These are phyloP conservation scores for Melanerpes formicivorus DNA, from an alignment of 2,113 vertebrate species.

Conservation along the genomic window DNA sequence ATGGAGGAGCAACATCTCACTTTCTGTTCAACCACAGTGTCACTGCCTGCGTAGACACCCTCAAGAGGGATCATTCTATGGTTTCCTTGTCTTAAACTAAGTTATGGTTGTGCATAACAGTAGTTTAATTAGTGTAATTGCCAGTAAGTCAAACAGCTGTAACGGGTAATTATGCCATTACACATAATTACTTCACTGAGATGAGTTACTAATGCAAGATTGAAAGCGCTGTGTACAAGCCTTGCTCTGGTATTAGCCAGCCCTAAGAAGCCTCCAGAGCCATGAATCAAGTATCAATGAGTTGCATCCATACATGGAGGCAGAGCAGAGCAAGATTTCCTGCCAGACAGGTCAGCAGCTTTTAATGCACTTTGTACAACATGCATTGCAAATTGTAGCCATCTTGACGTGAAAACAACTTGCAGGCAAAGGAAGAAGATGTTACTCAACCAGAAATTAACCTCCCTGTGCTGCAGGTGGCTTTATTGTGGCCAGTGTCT, in stretches of 20 bases:
- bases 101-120: not conserved
- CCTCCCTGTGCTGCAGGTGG: not conserved
- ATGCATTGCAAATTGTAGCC: not conserved
- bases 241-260: not conserved
- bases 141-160: constrained; percentile 45
- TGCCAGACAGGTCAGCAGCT: too few relatives aligned
- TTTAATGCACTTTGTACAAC: too few relatives aligned
- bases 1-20: not conserved
- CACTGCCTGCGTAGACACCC: not conserved
- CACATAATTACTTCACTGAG: constrained; percentile 29
- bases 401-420: not conserved
- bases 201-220: constrained; percentile 2
- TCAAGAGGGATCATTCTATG: not conserved
- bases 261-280: not conserved
- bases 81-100: constrained; percentile 40
- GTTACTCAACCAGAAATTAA: not conserved
- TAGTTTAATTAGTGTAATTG: constrained; percentile 22
- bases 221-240: not conserved
- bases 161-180: constrained; percentile 35
- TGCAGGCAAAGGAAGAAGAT: not conserved
- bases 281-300: not conserved
- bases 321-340: not conserved
- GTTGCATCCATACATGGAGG: not conserved
- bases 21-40: not conserved
- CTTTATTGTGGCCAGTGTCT: not conserved